These are phyloP conservation scores for Lepidurus packardi DNA, from an alignment of 1,140 invertebrate genomes.

Conservation along the genomic window DNA sequence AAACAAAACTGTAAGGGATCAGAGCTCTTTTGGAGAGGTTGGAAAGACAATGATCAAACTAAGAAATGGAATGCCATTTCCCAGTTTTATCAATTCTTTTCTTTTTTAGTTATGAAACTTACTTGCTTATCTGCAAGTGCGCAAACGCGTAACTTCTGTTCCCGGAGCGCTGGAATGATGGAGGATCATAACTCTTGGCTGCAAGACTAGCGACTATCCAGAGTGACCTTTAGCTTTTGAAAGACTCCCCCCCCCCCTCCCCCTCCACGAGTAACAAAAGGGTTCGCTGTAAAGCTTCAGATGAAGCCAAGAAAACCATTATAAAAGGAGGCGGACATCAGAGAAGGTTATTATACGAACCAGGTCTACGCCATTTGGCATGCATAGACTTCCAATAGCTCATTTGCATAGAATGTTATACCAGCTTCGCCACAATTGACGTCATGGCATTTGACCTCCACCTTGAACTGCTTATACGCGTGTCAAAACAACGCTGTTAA, in stretches of 20 bases:
- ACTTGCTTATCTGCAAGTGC: no score
- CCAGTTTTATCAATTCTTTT: not conserved
- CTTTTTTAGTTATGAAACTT: not conserved
- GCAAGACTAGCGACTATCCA: not conserved
- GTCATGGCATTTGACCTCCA: constrained; percentile 17
- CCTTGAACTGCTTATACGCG: constrained; percentile 18
- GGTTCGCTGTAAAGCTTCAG: not conserved
- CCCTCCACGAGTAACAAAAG: no score
- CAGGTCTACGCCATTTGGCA: constrained; percentile 21
- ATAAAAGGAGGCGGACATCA: not conserved
- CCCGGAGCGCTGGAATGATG: not conserved
- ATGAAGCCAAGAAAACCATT: not conserved
- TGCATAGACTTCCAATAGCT: constrained; percentile 17
- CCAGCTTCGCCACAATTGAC: constrained; percentile 14
- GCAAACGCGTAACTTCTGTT: not conserved
- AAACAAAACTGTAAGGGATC: no score
- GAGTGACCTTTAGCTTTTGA: not conserved
- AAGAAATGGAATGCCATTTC: not conserved
- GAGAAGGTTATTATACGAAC: constrained; percentile 2
- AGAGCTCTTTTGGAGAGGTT: not conserved
- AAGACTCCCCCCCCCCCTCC: not conserved
- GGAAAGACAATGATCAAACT: not conserved
- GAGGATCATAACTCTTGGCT: not conserved
- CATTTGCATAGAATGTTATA: constrained; percentile 11
- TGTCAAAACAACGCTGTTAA: not conserved